Evolutionary conservation across 2,113 vertebrate species (phyloP), one percentile per base, ranked within the genome.

Genomic region (Pleuronectes platessa): DNA sequence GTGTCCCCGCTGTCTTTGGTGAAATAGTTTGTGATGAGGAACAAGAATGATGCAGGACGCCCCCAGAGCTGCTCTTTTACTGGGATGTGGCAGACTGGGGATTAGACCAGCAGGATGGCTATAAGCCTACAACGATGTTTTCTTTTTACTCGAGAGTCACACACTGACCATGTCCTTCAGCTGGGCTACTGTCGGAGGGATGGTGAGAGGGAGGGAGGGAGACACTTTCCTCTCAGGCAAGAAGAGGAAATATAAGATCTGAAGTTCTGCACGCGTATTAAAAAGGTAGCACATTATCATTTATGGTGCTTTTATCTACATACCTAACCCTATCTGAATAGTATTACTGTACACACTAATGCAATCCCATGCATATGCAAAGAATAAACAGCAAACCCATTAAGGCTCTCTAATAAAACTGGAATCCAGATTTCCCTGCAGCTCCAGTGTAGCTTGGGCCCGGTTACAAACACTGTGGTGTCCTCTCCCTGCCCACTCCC

Each of bases 21-120:
- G 66, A 81, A 87, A 87, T 72, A 71, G 74, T 71, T 90, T 85
- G 70, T 86, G 68, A 69, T 49, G 42, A 73, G 75, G 64, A 78
- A 70, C 74, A 53, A 51, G 45, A 37, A 54, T 21, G 11, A 77
- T 49, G 74, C 67, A 24, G 51, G 75, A 62, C 71, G 8, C 72
- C 83, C 83, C 55, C 47, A 64, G 74, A 68, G 31, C 85, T 80
- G 78, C 60, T 74, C 47, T 74, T 86, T 71, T 78, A 68, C 81
- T 54, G 68, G 62, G 68, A 83, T 76, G 80, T 66, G 67, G 66
- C 45, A 77, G 83, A 90, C 76, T 66, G 75, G 49, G 87, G 90
- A 89, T 90, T 91, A 93, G 69, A 77, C 82, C 76, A 73, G 89
- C 86, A 82, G 90, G 82, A 87, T 78, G 79, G 79, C 66, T 73